Percentiles rank a stretch among this genome's conserved stretches.
Evolutionary conservation across 2,113 vertebrate species (phyloP).

Genomic region (Seriola rivoliana): DNA sequence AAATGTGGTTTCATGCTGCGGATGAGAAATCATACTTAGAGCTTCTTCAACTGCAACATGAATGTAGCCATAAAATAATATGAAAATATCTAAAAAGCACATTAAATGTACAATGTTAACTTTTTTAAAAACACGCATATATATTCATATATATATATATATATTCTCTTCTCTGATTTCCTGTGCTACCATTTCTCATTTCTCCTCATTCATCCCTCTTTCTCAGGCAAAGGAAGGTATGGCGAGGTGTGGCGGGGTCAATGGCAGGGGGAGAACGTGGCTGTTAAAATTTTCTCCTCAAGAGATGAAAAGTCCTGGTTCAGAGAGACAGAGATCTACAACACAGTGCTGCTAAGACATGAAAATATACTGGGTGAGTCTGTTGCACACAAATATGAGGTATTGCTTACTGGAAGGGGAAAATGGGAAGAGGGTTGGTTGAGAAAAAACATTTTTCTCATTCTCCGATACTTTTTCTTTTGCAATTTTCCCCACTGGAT

Average conservation of each 20-base stretch:
- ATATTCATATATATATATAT: not conserved
- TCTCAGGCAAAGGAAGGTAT: conserved; percentile 86
- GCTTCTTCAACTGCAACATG: not conserved
- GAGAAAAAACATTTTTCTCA: not conserved
- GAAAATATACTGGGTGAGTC: conserved; percentile 87
- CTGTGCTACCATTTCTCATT: not conserved
- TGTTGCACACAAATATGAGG: too few relatives aligned
- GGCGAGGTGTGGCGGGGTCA: conserved; percentile 89
- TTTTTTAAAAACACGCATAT: not conserved
- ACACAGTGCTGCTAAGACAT: conserved; percentile 87
- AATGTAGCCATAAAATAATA: not conserved
- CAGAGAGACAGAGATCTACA: conserved; percentile 88
- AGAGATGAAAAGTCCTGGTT: conserved; percentile 89
- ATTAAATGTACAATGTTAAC: not conserved
- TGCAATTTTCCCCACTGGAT: not conserved
- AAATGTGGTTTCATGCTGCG: conserved; percentile 8
- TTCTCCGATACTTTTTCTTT: too few relatives aligned
- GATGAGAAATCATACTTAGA: not conserved
- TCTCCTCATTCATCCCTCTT: not conserved
- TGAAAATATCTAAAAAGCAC: not conserved
- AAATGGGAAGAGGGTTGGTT: not conserved
- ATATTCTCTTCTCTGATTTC: not conserved
- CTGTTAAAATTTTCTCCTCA: conserved; percentile 89
- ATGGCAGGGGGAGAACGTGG: conserved; percentile 89
- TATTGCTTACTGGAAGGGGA: not conserved